These are phyloP conservation scores for Suncus etruscus DNA, from an alignment of 2,113 vertebrate species.

Conservation along the genomic window DNA sequence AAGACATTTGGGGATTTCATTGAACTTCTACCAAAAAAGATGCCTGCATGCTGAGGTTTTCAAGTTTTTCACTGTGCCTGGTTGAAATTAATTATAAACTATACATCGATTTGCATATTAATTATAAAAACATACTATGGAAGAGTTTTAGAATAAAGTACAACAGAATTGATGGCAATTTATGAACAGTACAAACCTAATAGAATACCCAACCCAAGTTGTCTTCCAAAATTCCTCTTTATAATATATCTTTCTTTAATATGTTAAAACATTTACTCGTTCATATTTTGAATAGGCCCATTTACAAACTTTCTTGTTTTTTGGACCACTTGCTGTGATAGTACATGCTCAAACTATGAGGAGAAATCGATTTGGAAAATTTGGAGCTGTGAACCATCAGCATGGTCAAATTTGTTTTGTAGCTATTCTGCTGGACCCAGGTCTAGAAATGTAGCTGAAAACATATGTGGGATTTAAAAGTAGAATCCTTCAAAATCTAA, in stretches of 20 bases:
- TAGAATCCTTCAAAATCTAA: neutral
- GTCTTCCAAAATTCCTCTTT: constrained; percentile 29
- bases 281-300: neutral
- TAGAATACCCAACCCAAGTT: constrained; percentile 27
- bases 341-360: neutral
- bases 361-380: neutral
- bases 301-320: constrained; percentile 5
- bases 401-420: neutral
- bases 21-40: constrained; percentile 83
- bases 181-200: constrained; percentile 57
- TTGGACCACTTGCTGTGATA: neutral
- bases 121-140: constrained; percentile 81
- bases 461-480: neutral
- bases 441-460: neutral
- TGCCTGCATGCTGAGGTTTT: constrained; percentile 82
- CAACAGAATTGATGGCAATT: constrained; percentile 70
- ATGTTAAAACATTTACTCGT: neutral
- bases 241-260: constrained; percentile 37
- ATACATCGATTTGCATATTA: constrained; percentile 84
- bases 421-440: neutral
- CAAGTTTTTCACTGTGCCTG: constrained; percentile 78
- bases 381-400: neutral
- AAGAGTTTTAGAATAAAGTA: constrained; percentile 73
- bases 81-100: constrained; percentile 84
- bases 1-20: constrained; percentile 84